Base-by-base conservation (phyloP, 2,113 vertebrate genomes). In the Protomyctophum bolini region DNA sequence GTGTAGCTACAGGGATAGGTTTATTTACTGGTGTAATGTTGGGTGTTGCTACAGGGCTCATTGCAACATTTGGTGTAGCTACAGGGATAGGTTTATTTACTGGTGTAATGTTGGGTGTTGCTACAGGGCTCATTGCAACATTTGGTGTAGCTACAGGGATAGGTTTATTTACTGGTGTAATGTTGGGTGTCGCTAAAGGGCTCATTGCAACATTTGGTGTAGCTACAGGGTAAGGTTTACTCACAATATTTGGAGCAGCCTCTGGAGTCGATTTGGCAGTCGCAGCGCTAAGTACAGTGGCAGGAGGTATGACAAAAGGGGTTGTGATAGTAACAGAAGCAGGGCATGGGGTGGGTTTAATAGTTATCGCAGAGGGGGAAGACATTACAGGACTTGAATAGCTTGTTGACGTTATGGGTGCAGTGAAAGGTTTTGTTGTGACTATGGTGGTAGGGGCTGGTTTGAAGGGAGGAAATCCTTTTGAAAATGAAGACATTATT, bases 201-300 rank as follows among this genome's bases (percentile, higher is more conserved):
- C 50, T 21, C 8, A 9, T 2, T 57, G 21, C 14, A 6, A 41
- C 0, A 2, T 41, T 41, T 41, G 33, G 33, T 41, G 58, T 41
- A 6, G 58, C 63, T 8, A 45, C 29, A 8, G 64, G 11, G 33
- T 49, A 2, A 45, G 29, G 10, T 57, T 8, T 57, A 6, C 1
- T 12, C 1, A 48, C 14, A 7, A n/a, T 8, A 10, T 3, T 62
- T 77, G 70, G 65, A 63, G 74, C 47, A 64, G 54, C 62, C 55
- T 81, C 80, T 73, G 83, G 75, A 57, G 69, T 66, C 10, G 80
- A 12, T 67, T 84, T 86, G 52, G 61, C 75, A 51, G 80, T 66
- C 6, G 63, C 70, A 58, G 74, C 76, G 57, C 72, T 70, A 47
- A 78, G 63, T 62, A 76, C 41, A 47, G 83, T 14, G 15, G 79